Evolutionary conservation across 2,797 vertebrate species (phyloP), one percentile per base, ranked within the genome.

Genomic region (Odontamblyopus rebecca): DNA sequence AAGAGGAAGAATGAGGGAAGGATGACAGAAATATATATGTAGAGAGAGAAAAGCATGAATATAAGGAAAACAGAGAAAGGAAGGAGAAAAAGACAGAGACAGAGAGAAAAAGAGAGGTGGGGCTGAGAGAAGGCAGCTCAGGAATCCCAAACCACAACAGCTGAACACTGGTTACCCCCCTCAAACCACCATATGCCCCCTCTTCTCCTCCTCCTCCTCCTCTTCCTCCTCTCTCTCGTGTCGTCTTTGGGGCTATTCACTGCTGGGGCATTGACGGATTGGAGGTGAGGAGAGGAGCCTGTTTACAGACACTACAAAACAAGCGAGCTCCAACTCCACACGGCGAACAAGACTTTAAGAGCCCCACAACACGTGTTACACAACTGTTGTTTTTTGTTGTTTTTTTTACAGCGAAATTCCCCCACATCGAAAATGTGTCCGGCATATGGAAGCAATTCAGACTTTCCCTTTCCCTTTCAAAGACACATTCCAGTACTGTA

Each of bases 101-200:
- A 51, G 16, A 19, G 53, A 23, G 8, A 57, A 53, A 53, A 6
- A 53, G 51, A 18, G 6, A 6, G 6, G 19, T 5, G 51, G 6
- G 8, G 19, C 5, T 6, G 16, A 53, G 51, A 6, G 16, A 53
- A n/a, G 72, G 44, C 72, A 16, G 32, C 68, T 76, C 27, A 77
- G 87, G 85, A 89, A 89, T 88, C 87, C 74, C 69, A 82, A 71
- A 48, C 78, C 29, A 30, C 84, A 89, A 85, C 91, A 91, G 88
- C 90, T 89, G 86, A 78, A 81, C 68, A 65, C 63, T 27, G 23
- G 50, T 35, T 79, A 38, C 26, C 63, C 74, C 74, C 73, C 75
- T 8, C 82, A 78, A 50, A 85, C 88, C 85, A 74, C 13, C 78
- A 35, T 73, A 48, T 73, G 23, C 56, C n/a, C 12, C 56, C 56